These are phyloP conservation scores for Catagonus wagneri DNA, from an alignment of 2,113 vertebrate genomes.

Conservation along the genomic window DNA sequence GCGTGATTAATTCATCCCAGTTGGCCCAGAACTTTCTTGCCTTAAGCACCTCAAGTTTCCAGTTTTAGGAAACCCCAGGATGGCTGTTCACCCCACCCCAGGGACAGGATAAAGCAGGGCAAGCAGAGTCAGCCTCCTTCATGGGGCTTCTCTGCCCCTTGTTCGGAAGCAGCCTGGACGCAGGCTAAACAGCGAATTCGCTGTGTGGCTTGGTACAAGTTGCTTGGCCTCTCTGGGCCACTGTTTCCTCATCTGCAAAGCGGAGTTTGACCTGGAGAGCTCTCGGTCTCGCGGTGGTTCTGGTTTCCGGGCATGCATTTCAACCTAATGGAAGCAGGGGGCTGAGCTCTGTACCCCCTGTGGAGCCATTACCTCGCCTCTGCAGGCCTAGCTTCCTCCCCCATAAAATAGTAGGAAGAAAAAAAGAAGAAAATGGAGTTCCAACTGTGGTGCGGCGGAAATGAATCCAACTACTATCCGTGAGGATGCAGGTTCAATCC, in stretches of 20 bases:
- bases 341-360: accelerated
- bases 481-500: too few species aligned
- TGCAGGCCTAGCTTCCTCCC: neutral
- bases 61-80: neutral
- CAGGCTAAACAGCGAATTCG: neutral
- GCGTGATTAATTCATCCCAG: neutral
- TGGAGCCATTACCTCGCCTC: neutral
- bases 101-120: neutral
- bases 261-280: neutral
- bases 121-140: neutral
- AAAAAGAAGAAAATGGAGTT: too few species aligned
- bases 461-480: too few species aligned
- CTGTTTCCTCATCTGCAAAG: neutral
- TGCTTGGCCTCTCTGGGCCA: neutral
- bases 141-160: neutral
- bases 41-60: neutral
- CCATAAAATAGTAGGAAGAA: neutral
- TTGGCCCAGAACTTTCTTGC: neutral
- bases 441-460: too few species aligned
- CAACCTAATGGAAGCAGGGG: neutral
- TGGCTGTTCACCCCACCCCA: neutral
- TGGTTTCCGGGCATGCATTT: neutral
- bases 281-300: neutral
- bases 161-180: neutral
- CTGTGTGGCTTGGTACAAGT: neutral